A percentile compares a stretch with the other conserved stretches of the same genome.
Evolutionary conservation across 2,797 vertebrate genomes (phyloP).

Genomic region (Antennarius maculatus): DNA sequence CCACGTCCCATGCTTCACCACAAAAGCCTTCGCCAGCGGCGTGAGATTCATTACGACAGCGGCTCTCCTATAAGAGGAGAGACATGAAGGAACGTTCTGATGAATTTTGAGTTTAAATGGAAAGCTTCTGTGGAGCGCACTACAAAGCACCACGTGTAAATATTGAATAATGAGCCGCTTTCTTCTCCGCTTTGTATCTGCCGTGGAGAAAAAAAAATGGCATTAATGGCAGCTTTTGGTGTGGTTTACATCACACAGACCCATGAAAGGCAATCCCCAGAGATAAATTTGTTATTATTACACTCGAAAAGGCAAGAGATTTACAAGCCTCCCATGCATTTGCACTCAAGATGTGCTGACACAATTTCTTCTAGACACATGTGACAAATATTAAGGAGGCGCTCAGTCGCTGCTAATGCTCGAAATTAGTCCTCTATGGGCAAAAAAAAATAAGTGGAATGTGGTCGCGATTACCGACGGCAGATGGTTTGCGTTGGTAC

Average conservation of each 20-base stretch:
- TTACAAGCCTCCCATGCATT: conserved; percentile 67
- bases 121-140: conserved; percentile 78
- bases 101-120: conserved; percentile 77
- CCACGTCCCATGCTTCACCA: conserved; percentile 41
- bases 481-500: conserved; percentile 27
- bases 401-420: conserved; percentile 39
- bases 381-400: conserved; percentile 63
- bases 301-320: conserved; percentile 66
- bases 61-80: conserved; percentile 72
- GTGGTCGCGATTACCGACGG: neutral
- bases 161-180: conserved; percentile 80
- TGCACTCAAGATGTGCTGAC: conserved; percentile 78
- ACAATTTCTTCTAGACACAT: conserved; percentile 52
- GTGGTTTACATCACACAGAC: conserved; percentile 77
- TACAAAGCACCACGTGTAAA: conserved; percentile 81
- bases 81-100: conserved; percentile 58
- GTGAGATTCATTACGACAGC: conserved; percentile 62
- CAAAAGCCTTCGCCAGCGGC: conserved; percentile 47
- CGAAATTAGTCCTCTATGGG: conserved; percentile 43
- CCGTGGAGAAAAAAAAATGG: conserved; percentile 41
- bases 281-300: conserved; percentile 80
- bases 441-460: conserved; percentile 13
- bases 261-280: conserved; percentile 64
- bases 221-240: conserved; percentile 81
- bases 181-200: conserved; percentile 74